phyloP scores from a whole-genome alignment of 2,113 vertebrate species.

The Phrynosoma platyrhinos region DNA sequence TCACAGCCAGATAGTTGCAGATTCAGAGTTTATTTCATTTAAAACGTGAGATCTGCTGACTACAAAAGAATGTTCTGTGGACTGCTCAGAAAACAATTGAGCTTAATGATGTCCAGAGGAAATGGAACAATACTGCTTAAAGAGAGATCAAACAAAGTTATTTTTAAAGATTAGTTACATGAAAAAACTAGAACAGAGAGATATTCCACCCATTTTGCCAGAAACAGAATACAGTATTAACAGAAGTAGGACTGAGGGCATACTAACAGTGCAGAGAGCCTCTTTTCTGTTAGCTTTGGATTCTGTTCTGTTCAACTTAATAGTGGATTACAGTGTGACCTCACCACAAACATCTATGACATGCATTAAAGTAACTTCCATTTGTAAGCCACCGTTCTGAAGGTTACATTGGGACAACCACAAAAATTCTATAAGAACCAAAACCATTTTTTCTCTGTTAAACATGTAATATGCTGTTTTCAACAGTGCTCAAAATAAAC shows the following conservation, averaged over 20 bases:
- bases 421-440: constrained; percentile 65
- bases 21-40: constrained; percentile 45
- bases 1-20: constrained; percentile 19
- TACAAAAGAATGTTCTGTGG: constrained; percentile 36
- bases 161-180: constrained; percentile 35
- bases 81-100: constrained; percentile 45
- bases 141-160: constrained; percentile 37
- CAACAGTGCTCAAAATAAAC: constrained; percentile 47
- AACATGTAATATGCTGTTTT: constrained; percentile 64
- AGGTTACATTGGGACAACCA: constrained; percentile 59
- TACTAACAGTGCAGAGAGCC: not conserved
- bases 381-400: constrained; percentile 64
- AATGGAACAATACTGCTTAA: constrained; percentile 44
- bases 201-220: constrained; percentile 24
- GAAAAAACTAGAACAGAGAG: constrained; percentile 28
- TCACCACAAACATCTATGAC: constrained; percentile 53
- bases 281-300: constrained; percentile 20
- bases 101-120: constrained; percentile 44
- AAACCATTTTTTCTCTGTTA: constrained; percentile 57
- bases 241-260: not conserved
- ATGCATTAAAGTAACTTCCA: constrained; percentile 67
- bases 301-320: not conserved
- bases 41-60: constrained; percentile 48
- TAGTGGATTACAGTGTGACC: not conserved
- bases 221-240: constrained; percentile 29